phyloP scores from a whole-genome alignment of 2,888 invertebrate genomes.

The Eilema caniola region DNA sequence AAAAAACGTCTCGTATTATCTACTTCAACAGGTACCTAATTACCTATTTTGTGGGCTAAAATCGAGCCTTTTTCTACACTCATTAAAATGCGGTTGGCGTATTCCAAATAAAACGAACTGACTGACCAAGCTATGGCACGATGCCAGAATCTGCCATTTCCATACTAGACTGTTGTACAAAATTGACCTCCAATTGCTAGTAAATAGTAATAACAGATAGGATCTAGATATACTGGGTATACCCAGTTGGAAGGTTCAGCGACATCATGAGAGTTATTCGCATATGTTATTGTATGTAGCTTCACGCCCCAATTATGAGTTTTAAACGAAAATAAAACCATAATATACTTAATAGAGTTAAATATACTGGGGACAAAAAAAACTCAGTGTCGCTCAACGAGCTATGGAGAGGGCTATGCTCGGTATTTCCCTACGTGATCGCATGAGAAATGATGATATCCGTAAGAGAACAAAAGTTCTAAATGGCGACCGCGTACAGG shows the following conservation, averaged over 20 bases:
- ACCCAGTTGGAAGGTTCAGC: slow-evolving; percentile 53
- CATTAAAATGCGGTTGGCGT: slow-evolving; percentile 79
- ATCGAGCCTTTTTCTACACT: slow-evolving; percentile 41
- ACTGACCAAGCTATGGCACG: slow-evolving; percentile 66
- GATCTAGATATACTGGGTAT: slow-evolving; percentile 52
- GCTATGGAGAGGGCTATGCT: no score
- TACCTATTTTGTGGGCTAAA: slow-evolving; percentile 24
- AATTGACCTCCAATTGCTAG: slow-evolving; percentile 47
- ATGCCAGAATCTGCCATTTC: slow-evolving; percentile 76
- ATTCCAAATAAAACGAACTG: slow-evolving; percentile 72
- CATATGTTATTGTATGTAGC: neutral
- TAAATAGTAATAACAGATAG: slow-evolving; percentile 21
- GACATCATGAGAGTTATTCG: slow-evolving; percentile 44
- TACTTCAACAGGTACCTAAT: slow-evolving; percentile 48
- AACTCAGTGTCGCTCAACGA: no score
- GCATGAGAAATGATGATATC: no score
- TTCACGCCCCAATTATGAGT: neutral
- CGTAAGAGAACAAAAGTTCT: no score
- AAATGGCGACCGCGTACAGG: no score
- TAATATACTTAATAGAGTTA: no score
- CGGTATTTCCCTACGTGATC: no score
- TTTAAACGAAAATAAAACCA: neutral
- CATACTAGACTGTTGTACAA: slow-evolving; percentile 53
- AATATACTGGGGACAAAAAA: no score
- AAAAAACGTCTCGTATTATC: neutral